Percentiles rank a stretch among this genome's conserved stretches.
phyloP scores from a whole-genome alignment of 1,140 invertebrate species.

The Colletes gigas region DNA sequence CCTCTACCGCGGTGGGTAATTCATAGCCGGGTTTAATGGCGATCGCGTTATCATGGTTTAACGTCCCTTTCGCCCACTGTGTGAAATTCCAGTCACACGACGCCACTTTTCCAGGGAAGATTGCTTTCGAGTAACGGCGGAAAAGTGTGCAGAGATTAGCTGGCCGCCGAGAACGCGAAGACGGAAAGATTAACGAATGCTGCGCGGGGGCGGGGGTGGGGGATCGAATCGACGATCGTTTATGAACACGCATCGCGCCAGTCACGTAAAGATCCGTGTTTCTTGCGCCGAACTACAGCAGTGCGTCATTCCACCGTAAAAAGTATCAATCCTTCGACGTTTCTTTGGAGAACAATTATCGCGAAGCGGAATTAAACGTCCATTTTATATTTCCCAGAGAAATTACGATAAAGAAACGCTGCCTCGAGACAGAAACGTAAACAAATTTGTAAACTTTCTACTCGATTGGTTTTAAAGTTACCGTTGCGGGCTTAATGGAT shows the following conservation, averaged over 20 bases:
- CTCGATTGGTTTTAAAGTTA: slow-evolving; percentile 26
- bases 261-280: too few species aligned
- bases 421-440: too few species aligned
- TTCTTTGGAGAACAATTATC: too few species aligned
- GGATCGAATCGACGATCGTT: not conserved
- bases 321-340: too few species aligned
- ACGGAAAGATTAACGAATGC: not conserved
- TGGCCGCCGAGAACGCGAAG: not conserved
- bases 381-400: too few species aligned
- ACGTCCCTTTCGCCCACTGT: slow-evolving; percentile 37
- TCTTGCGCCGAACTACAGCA: too few species aligned
- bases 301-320: too few species aligned
- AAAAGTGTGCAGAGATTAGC: slow-evolving; percentile 3
- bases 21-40: slow-evolving; percentile 48
- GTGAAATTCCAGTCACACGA: slow-evolving; percentile 17
- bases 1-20: slow-evolving; percentile 40
- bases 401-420: too few species aligned
- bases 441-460: not conserved
- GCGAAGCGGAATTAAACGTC: too few species aligned
- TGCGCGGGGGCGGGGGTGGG: not conserved
- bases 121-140: not conserved
- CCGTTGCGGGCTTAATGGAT: slow-evolving; percentile 20
- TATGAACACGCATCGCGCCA: not conserved
- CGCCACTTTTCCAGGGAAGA: slow-evolving; percentile 21
- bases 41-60: slow-evolving; percentile 66